Base-by-base conservation (phyloP, 2,888 invertebrate species). In the Asteroscopus sphinx region DNA sequence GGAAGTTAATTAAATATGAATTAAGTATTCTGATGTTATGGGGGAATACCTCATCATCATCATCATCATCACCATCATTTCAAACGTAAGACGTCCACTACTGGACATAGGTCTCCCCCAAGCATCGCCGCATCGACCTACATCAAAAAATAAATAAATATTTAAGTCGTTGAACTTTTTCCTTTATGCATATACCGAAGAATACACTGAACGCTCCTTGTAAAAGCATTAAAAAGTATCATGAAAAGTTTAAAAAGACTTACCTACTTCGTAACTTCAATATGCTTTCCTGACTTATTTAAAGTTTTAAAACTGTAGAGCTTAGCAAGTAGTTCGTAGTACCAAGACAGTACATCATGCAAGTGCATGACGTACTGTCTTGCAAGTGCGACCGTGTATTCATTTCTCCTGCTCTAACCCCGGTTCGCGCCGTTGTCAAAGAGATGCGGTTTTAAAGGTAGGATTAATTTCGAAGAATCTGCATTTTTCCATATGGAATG, bases 221-320 rank as follows among this genome's bases (percentile, higher is more conserved):
- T 6, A 28, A 15, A 57, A 28, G 28, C 8, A 13, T 40, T 55
- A 7, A n/a, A n/a, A n/a, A 25, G 42, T 39, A 44, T 39, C 15
- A 15, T 7, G n/a, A 35, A 39, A 39, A 55, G 13, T 65, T 12
- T 17, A 33, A 32, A 44, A 39, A 42, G 32, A 64, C 44, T 57
- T 25, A 12, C 4, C 21, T 21, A 21, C 36, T 59, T 57, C 35
- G 16, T 66, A 66, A 17, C 35, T 33, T 56, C 37, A 44, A 40
- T 12, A 44, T 44, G n/a, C 16, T 57, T 21, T 21, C 21, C 6
- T 35, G 58, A 58, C 15, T 21, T 21, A 6, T 21, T 21, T 41
- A 33, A 45, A 45, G 35, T 35, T 13, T 11, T n/a, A 40, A n/a
- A n/a, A n/a, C n/a, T n/a, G n/a, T n/a, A 57, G 40, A 46, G 66